Conservation (phyloP, 1,140 invertebrate species). For the Popillia japonica region DNA sequence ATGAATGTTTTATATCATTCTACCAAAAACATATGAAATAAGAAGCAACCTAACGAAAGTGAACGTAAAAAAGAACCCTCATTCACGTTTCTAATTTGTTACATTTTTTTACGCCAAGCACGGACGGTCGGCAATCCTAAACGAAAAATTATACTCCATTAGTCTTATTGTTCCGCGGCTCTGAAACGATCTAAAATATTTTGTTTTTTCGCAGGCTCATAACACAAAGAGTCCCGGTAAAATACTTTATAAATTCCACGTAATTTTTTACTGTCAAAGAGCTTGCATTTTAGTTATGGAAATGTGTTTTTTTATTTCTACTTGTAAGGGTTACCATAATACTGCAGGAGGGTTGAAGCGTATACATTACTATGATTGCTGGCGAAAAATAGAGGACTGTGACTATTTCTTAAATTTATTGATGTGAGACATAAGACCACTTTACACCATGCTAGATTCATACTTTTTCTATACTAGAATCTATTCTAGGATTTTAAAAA, state of each 20-base stretch:
- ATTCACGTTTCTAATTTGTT: constrained; percentile 2
- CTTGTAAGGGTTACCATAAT: background rate
- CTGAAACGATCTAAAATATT: constrained; percentile 15
- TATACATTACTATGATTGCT: too few species aligned
- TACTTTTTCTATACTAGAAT: too few species aligned
- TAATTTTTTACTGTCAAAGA: background rate
- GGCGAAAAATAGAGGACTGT: too few species aligned
- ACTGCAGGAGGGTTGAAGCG: background rate
- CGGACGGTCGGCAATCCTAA: background rate
- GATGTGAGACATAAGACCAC: too few species aligned
- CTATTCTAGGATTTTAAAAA: too few species aligned
- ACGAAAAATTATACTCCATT: constrained; percentile 15
- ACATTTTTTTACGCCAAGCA: background rate
- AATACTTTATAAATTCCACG: constrained; percentile 19
- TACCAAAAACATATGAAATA: background rate
- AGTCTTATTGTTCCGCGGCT: constrained; percentile 4
- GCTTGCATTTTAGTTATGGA: background rate
- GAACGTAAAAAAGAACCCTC: background rate
- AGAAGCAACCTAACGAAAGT: background rate
- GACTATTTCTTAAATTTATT: too few species aligned
- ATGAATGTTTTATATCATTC: too few species aligned
- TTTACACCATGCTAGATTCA: too few species aligned
- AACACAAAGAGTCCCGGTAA: background rate
- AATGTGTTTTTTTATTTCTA: constrained; percentile 1
- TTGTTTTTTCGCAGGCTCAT: constrained; percentile 2